Evolutionary conservation across 2,888 invertebrate genomes (phyloP), one percentile per base, ranked within the genome.

Genomic region (Sarcophaga caerulescens): DNA sequence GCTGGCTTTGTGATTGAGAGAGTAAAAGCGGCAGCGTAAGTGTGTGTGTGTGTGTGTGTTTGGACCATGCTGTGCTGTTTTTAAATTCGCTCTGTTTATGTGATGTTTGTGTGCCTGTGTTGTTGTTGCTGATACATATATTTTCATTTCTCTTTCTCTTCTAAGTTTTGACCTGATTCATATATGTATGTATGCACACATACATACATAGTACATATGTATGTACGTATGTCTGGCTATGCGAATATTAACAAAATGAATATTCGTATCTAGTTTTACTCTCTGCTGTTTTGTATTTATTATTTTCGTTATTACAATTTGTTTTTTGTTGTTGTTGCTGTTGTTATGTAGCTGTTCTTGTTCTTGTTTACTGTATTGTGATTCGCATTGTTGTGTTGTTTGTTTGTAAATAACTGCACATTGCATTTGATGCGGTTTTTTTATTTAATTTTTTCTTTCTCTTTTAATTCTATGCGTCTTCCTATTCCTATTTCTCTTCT

Each of bases 341-440:
- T 66, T 25, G 44, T 35, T 75, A 60, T 57, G 21, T 35, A 52
- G 66, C 23, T 77, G 19, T 68, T 57, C 17, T 76, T 57, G 1
- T 73, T 19, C 11, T 45, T 21, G 14, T 52, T 17, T 35, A 35
- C 35, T 8, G 8, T 47, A 66, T 74, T n/a, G 21, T 66, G 47
- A 60, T 75, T 84, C 70, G 35, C 21, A 66, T 66, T 75, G 21
- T 69, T 60, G 65, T 47, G 68, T 59, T 57, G 63, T 75, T 17
- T 65, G 35, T 73, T 82, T 81, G 57, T 62, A 71, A 73, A 66
- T 52, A 82, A 81, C 65, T 82, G 79, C 70, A 70, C 76, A 77
- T 87, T 80, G 75, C 71, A 76, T 76, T 76, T 71, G 44, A 76
- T 77, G 74, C 63, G 83, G 70, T 66, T 76, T 82, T 82, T 81